These are phyloP conservation scores for Xylota sylvarum DNA, from an alignment of 2,888 invertebrate genomes.

Conservation along the genomic window DNA sequence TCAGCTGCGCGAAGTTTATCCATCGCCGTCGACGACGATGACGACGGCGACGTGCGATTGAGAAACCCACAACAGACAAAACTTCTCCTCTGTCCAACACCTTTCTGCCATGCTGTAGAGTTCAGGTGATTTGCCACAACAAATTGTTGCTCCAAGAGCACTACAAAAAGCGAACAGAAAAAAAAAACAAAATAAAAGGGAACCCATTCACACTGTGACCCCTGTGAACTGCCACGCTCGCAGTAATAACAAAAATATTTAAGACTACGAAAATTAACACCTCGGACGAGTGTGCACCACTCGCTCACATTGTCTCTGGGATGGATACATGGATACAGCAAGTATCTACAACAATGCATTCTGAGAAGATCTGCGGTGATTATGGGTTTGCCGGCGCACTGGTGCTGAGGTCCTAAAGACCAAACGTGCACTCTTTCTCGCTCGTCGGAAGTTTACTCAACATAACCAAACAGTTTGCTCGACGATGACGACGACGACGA, in stretches of 20 bases:
- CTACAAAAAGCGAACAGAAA: background rate
- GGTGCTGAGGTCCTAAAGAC: constrained; percentile 57
- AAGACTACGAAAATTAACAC: constrained; percentile 84
- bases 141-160: constrained; percentile 62
- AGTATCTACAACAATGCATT: constrained; percentile 66
- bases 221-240: constrained; percentile 84
- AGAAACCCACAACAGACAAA: constrained; percentile 68
- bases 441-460: constrained; percentile 66
- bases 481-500: constrained; percentile 54
- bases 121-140: constrained; percentile 74
- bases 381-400: constrained; percentile 32
- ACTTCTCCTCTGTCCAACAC: constrained; percentile 32
- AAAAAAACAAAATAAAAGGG: background rate
- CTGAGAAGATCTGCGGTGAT: constrained; percentile 72
- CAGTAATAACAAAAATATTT: constrained; percentile 84
- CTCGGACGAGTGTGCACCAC: constrained; percentile 77
- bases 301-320: constrained; percentile 46
- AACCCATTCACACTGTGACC: constrained; percentile 80
- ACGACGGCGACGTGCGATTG: constrained; percentile 58
- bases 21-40: constrained; percentile 24
- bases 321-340: background rate
- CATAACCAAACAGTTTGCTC: constrained; percentile 75
- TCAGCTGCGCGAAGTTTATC: constrained; percentile 39
- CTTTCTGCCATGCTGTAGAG: constrained; percentile 8
- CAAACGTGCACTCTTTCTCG: constrained; percentile 51